phyloP scores from a whole-genome alignment of 2,888 invertebrate genomes.

The Orgyia antiqua region DNA sequence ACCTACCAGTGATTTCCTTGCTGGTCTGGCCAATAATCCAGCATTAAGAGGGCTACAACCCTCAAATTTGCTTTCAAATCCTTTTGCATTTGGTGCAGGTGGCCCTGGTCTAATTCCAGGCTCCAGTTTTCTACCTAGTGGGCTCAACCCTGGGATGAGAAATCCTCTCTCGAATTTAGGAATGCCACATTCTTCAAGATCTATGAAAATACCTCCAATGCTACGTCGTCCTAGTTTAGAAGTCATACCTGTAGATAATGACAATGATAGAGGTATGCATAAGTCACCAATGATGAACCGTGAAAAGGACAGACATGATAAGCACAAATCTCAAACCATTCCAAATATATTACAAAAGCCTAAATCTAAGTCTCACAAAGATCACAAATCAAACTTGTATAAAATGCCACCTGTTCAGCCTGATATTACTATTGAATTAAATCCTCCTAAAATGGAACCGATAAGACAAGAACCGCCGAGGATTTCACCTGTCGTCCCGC shows the following conservation, averaged over 20 bases:
- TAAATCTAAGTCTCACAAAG: constrained; percentile 65
- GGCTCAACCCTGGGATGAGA: constrained; percentile 52
- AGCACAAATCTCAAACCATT: constrained; percentile 72
- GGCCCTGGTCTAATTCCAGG: constrained; percentile 82
- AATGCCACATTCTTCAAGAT: constrained; percentile 78
- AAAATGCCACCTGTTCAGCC: constrained; percentile 73
- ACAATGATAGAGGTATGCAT: constrained; percentile 59
- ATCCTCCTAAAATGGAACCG: constrained; percentile 62
- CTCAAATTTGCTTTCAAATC: constrained; percentile 67
- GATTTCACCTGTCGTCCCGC: constrained; percentile 36
- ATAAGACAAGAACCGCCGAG: constrained; percentile 40
- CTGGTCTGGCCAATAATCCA: constrained; percentile 64
- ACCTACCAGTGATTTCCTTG: constrained; percentile 62
- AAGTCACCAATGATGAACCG: constrained; percentile 49
- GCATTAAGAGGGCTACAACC: constrained; percentile 59
- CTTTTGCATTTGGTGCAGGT: constrained; percentile 71
- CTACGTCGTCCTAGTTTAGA: constrained; percentile 78
- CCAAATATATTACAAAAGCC: constrained; percentile 69
- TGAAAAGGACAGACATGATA: constrained; percentile 63
- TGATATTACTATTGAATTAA: constrained; percentile 80
- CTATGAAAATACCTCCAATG: constrained; percentile 77
- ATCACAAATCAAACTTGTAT: constrained; percentile 63
- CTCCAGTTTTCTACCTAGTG: constrained; percentile 58
- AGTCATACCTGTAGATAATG: constrained; percentile 73
- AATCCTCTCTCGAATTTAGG: constrained; percentile 74